These are phyloP conservation scores for Hemiscyllium ocellatum DNA, from an alignment of 2,113 vertebrate species.

Conservation along the genomic window DNA sequence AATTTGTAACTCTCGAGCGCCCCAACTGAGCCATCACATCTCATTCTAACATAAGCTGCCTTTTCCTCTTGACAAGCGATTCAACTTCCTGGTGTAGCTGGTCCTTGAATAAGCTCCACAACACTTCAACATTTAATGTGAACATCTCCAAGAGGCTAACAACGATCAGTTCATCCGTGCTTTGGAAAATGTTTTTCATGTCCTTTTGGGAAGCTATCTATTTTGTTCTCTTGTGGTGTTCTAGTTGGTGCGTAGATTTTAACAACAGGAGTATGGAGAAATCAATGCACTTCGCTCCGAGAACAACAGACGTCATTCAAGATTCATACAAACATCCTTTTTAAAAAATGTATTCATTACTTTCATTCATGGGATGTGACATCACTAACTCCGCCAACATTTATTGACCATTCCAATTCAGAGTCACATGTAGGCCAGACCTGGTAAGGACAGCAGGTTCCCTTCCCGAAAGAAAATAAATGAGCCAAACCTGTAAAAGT, in stretches of 20 bases:
- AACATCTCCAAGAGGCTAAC: not conserved
- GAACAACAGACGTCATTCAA: not conserved
- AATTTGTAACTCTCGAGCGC: too few species aligned
- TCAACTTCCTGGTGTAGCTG: too few species aligned
- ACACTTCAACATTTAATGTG: not conserved
- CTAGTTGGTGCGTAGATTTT: not conserved
- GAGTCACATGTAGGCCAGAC: too few species aligned
- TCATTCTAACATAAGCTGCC: too few species aligned
- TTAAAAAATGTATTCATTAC: too few species aligned
- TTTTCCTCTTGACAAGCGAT: too few species aligned
- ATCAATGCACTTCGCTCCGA: not conserved
- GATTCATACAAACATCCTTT: not conserved
- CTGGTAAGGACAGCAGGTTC: too few species aligned
- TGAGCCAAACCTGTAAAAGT: not conserved
- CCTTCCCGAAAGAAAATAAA: too few species aligned
- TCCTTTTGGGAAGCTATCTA: not conserved
- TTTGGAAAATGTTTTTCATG: not conserved
- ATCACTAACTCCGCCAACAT: too few species aligned
- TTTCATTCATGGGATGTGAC: too few species aligned
- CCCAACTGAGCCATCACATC: too few species aligned
- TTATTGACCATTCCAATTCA: too few species aligned
- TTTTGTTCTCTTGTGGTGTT: not conserved
- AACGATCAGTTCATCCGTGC: not conserved
- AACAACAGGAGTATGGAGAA: not conserved
- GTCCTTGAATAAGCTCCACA: not conserved